These are phyloP conservation scores for Crax fasciolata DNA, from an alignment of 2,797 vertebrate genomes.

Conservation along the genomic window DNA sequence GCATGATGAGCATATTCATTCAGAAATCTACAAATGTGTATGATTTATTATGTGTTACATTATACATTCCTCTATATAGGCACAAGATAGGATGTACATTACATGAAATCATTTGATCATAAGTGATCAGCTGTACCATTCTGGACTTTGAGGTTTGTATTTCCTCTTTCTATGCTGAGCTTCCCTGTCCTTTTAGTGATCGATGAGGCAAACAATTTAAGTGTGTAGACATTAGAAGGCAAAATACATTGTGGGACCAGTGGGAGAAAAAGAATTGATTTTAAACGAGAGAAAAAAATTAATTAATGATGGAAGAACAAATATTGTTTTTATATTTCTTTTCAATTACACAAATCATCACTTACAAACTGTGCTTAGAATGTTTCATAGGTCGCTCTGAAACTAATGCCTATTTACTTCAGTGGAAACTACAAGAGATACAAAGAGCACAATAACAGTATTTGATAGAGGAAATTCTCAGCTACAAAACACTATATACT, in stretches of 20 bases:
- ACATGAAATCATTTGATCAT: background rate
- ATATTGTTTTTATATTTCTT: background rate
- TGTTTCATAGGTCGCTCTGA: background rate
- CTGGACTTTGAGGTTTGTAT: background rate
- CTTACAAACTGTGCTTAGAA: background rate
- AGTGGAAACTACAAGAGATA: background rate
- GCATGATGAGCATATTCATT: background rate
- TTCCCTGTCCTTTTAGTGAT: constrained; percentile 18
- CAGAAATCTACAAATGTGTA: background rate
- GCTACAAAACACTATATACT: background rate
- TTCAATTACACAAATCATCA: background rate
- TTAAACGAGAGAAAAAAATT: constrained; percentile 25
- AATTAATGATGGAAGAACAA: constrained; percentile 2
- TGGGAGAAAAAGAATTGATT: constrained; percentile 21
- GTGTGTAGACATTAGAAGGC: background rate
- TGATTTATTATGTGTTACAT: background rate
- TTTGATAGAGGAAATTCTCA: background rate
- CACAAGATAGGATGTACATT: background rate
- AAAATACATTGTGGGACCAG: background rate
- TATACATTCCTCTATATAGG: background rate
- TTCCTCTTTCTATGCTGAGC: constrained; percentile 2
- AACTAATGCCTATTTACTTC: too few relatives aligned
- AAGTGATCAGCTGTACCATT: background rate
- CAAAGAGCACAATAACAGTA: background rate
- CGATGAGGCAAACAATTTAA: constrained; percentile 30